Evolutionary conservation across 2,797 vertebrate species (phyloP).

Genomic region (Smutsia gigantea): DNA sequence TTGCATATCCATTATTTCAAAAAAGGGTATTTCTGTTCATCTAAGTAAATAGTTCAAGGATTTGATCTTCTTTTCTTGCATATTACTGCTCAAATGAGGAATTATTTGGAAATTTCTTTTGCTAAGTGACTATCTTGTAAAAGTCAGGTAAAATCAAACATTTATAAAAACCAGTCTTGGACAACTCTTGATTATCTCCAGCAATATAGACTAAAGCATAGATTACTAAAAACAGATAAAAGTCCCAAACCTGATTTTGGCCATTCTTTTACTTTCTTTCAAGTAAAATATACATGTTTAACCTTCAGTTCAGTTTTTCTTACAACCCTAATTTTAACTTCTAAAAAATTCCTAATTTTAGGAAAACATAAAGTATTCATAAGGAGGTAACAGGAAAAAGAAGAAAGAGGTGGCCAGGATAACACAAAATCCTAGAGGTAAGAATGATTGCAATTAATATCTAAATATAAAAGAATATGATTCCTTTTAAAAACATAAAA

Average conservation of each 20-base stretch:
- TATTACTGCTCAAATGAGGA: conserved; percentile 58
- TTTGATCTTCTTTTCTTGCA: conserved; percentile 83
- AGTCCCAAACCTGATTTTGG: background rate
- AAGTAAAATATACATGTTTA: conserved; percentile 15
- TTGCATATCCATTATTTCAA: conserved; percentile 84
- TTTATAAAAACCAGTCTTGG: conserved; percentile 26
- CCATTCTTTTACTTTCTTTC: conserved; percentile 28
- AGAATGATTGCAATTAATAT: background rate
- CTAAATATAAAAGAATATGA: background rate
- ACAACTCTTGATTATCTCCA: background rate
- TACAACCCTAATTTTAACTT: background rate
- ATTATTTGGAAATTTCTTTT: conserved; percentile 63
- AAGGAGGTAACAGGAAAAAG: background rate
- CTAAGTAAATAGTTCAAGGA: conserved; percentile 87
- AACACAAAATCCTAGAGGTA: background rate
- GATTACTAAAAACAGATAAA: background rate
- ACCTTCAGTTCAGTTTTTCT: conserved; percentile 38
- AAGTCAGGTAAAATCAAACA: conserved; percentile 51
- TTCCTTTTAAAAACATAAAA: background rate
- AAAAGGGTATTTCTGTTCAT: conserved; percentile 85
- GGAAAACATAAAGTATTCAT: conserved; percentile 10
- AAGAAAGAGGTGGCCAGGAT: background rate
- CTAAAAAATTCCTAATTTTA: conserved; percentile 52
- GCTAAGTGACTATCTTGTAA: conserved; percentile 13
- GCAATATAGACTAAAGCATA: background rate